phyloP scores from a whole-genome alignment of 2,113 vertebrate genomes.

The Nycticebus coucang region DNA sequence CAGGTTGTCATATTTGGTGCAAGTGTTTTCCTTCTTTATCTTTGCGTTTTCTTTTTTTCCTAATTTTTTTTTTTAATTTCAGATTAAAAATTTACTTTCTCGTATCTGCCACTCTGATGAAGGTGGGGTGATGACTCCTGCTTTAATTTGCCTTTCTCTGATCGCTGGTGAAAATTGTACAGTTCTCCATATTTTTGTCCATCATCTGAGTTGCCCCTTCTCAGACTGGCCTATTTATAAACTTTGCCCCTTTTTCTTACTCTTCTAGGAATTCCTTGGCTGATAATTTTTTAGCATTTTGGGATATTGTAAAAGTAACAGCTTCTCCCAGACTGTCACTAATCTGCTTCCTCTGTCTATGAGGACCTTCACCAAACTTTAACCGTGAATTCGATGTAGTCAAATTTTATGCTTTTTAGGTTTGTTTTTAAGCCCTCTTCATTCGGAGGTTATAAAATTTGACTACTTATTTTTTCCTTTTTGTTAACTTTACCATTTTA shows the following conservation, averaged over 20 bases:
- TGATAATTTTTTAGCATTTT: not conserved
- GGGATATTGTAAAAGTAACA: not conserved
- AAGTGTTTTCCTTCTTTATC: too few species aligned
- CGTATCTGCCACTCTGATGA: too few species aligned
- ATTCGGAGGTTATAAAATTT: not conserved
- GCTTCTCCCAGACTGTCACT: not conserved
- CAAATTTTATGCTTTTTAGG: not conserved
- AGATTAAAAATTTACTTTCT: not conserved
- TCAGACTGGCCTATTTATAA: not conserved
- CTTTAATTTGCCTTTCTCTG: not conserved
- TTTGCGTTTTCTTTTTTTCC: too few species aligned
- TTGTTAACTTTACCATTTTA: not conserved
- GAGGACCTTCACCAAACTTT: not conserved
- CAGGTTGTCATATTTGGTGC: too few species aligned
- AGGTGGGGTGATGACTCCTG: not conserved
- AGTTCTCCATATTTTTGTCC: not conserved
- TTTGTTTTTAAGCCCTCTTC: not conserved
- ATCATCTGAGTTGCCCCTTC: not conserved
- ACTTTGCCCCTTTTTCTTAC: not conserved
- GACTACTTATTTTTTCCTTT: not conserved
- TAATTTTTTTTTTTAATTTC: too few species aligned
- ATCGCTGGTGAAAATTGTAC: not conserved
- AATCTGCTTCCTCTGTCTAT: not conserved
- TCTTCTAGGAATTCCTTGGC: not conserved
- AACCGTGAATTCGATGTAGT: not conserved